Conservation (phyloP, 1,140 invertebrate species). For the Venturia canescens region DNA sequence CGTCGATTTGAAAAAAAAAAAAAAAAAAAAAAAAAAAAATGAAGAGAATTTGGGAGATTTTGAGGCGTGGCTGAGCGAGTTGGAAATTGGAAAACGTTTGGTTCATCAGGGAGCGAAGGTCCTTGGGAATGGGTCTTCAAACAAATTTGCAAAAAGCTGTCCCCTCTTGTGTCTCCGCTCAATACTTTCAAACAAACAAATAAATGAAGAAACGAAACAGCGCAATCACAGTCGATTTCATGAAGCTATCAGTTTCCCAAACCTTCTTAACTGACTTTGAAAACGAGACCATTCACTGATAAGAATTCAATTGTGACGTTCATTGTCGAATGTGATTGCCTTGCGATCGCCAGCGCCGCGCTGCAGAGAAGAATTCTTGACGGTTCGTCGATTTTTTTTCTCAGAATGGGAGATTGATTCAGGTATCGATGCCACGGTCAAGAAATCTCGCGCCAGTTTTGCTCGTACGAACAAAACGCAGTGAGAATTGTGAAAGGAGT, state of each 20-base stretch:
- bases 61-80: conserved; percentile 60
- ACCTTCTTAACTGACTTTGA: too few relatives aligned
- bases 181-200: conserved; percentile 8
- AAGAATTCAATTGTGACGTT: background rate
- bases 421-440: conserved; percentile 57
- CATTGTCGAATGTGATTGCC: conserved; percentile 18
- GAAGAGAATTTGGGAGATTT: conserved; percentile 13
- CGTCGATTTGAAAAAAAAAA: background rate
- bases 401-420: background rate
- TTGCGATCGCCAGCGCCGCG: conserved; percentile 19
- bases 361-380: conserved; percentile 30
- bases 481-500: conserved; percentile 41
- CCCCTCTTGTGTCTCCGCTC: background rate
- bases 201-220: background rate
- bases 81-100: conserved; percentile 55
- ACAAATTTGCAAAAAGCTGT: conserved; percentile 10
- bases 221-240: background rate
- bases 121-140: conserved; percentile 7
- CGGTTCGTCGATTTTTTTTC: background rate
- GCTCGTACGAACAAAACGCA: background rate
- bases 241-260: too few relatives aligned
- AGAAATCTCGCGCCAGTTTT: conserved; percentile 71
- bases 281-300: too few relatives aligned
- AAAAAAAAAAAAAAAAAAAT: background rate
- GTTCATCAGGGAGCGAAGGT: conserved; percentile 43